Percentiles rank a stretch among this genome's conserved stretches.
Evolutionary conservation across 2,113 vertebrate genomes (phyloP).

Genomic region (Strix aluco): DNA sequence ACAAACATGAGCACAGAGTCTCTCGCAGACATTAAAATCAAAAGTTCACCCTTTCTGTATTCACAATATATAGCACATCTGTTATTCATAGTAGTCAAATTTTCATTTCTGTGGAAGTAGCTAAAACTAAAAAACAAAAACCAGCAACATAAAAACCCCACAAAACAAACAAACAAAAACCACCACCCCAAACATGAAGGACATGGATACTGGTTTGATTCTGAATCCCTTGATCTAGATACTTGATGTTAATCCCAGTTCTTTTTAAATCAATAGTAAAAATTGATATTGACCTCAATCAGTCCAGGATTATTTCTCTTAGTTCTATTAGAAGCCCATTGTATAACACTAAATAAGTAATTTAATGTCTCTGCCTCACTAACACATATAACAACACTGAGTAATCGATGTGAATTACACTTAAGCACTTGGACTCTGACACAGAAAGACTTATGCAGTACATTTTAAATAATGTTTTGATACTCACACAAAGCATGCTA

Average conservation of each 20-base stretch:
- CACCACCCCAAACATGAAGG: not conserved
- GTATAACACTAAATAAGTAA: not conserved
- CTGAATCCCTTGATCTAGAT: not conserved
- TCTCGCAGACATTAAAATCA: not conserved
- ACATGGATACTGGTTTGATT: not conserved
- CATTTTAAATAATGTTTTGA: not conserved
- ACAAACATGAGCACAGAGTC: not conserved
- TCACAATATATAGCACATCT: not conserved
- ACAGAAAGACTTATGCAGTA: not conserved
- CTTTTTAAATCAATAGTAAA: not conserved
- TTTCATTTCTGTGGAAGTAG: not conserved
- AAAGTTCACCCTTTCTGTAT: not conserved
- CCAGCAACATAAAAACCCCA: accelerated
- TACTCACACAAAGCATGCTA: not conserved
- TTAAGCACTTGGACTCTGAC: not conserved
- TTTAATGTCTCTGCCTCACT: not conserved
- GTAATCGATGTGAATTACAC: not conserved
- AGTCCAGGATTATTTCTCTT: not conserved
- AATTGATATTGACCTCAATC: not conserved
- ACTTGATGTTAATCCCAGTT: not conserved
- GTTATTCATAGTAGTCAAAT: not conserved
- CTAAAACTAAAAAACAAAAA: not conserved
- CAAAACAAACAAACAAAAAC: not conserved
- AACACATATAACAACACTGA: not conserved
- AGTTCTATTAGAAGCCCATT: not conserved